Evolutionary conservation across 2,888 invertebrate species (phyloP).

Genomic region (Drosophila greeni): DNA sequence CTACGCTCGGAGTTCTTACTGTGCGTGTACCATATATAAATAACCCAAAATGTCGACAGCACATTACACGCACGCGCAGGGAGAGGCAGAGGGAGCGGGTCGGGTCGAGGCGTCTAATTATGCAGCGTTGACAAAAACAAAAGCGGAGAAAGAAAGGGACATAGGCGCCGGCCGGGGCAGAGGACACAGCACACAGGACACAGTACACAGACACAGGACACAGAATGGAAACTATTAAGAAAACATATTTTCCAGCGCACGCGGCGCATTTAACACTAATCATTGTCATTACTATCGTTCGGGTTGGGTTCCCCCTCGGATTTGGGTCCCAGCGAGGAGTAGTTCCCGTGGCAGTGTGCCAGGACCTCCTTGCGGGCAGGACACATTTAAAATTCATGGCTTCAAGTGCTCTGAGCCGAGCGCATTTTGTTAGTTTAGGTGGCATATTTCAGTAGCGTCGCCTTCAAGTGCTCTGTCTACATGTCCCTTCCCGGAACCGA

Average conservation of each 20-base stretch:
- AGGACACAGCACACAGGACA: neutral
- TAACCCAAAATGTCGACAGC: constrained; percentile 59
- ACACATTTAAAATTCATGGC: constrained; percentile 72
- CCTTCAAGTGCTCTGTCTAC: constrained; percentile 49
- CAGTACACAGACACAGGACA: constrained; percentile 24
- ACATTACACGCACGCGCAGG: constrained; percentile 49
- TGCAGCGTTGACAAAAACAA: constrained; percentile 69
- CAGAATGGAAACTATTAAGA: constrained; percentile 59
- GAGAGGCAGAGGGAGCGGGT: constrained; percentile 4
- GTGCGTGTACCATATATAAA: constrained; percentile 54
- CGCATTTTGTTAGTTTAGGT: constrained; percentile 52
- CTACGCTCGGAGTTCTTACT: constrained; percentile 41
- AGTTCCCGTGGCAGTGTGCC: constrained; percentile 46
- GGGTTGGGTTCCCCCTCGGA: constrained; percentile 14
- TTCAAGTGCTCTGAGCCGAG: constrained; percentile 60
- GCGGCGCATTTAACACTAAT: constrained; percentile 66
- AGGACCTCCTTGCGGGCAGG: constrained; percentile 30
- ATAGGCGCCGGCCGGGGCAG: constrained; percentile 55
- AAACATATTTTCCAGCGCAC: constrained; percentile 66
- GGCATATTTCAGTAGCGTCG: constrained; percentile 64
- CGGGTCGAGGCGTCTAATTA: constrained; percentile 52
- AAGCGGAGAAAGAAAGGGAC: constrained; percentile 9
- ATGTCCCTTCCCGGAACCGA: constrained; percentile 18
- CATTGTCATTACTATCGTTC: constrained; percentile 63
- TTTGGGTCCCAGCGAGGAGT: constrained; percentile 3